Percentiles rank a stretch among this genome's conserved stretches.
phyloP scores from a whole-genome alignment of 2,888 invertebrate genomes.

The Cetonia aurata region DNA sequence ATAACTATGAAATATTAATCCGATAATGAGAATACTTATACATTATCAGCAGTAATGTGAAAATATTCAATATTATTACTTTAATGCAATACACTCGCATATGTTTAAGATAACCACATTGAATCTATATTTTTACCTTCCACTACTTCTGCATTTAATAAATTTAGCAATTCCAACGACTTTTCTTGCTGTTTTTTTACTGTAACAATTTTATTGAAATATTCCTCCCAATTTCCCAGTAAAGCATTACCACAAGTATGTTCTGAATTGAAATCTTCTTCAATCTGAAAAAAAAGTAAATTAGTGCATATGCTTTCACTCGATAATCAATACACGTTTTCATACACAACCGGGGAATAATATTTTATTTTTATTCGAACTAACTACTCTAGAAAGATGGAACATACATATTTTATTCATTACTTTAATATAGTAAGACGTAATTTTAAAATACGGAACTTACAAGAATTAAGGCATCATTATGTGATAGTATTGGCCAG shows the following conservation, averaged over 20 bases:
- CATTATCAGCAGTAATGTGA: background rate
- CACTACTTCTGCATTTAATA: background rate
- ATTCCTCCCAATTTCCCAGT: background rate
- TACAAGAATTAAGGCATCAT: background rate
- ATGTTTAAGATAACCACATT: background rate
- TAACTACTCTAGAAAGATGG: too few species aligned
- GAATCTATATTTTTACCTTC: too few species aligned
- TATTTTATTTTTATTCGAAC: too few species aligned
- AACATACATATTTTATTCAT: too few species aligned
- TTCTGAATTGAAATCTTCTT: background rate
- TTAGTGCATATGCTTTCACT: too few species aligned
- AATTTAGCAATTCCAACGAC: background rate
- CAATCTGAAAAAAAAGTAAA: background rate
- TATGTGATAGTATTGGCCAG: background rate
- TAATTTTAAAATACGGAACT: background rate
- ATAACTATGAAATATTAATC: too few species aligned
- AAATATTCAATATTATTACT: background rate
- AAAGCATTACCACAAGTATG: background rate
- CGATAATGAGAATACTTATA: too few species aligned
- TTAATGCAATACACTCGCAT: background rate
- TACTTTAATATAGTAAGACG: too few species aligned
- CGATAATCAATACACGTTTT: too few species aligned
- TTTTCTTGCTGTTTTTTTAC: background rate
- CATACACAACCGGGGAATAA: too few species aligned
- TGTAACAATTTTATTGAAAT: background rate